phyloP scores from a whole-genome alignment of 1,140 invertebrate species.

The Zaprionus africanus region DNA sequence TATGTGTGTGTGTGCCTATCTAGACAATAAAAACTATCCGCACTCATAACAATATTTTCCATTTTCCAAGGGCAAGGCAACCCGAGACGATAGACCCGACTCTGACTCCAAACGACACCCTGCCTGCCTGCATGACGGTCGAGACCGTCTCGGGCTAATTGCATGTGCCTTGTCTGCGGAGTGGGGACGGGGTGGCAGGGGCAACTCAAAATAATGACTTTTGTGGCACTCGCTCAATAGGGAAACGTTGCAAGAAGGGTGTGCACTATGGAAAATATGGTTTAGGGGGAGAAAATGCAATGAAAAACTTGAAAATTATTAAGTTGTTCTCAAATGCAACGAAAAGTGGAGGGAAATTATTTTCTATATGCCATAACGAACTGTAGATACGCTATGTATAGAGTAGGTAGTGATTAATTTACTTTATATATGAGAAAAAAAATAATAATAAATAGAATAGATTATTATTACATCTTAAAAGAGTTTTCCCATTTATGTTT shows the following conservation, averaged over 20 bases:
- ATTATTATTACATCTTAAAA: no score
- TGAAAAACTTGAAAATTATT: conserved; percentile 44
- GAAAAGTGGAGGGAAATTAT: neutral
- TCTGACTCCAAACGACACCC: neutral
- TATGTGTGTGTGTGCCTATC: conserved; percentile 25
- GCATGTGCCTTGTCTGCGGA: conserved; percentile 27
- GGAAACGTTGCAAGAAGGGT: conserved; percentile 7
- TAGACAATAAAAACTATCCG: conserved; percentile 64
- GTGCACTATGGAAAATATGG: conserved; percentile 40
- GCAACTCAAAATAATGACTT: conserved; percentile 39
- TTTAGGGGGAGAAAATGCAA: conserved; percentile 20
- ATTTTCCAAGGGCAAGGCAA: conserved; percentile 68
- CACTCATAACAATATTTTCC: conserved; percentile 56
- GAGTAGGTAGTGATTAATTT: neutral
- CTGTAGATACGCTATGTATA: neutral
- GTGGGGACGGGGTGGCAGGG: neutral
- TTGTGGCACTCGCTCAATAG: conserved; percentile 26
- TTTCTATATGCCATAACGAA: neutral
- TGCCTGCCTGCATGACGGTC: neutral
- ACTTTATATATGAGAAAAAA: neutral
- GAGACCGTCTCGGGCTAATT: conserved; percentile 42
- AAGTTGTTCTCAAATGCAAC: conserved; percentile 46
- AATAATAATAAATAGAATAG: neutral
- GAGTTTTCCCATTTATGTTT: no score
- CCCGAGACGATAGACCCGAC: conserved; percentile 15